phyloP scores from a whole-genome alignment of 2,888 invertebrate genomes.

The Marasmarcha lunaedactyla region DNA sequence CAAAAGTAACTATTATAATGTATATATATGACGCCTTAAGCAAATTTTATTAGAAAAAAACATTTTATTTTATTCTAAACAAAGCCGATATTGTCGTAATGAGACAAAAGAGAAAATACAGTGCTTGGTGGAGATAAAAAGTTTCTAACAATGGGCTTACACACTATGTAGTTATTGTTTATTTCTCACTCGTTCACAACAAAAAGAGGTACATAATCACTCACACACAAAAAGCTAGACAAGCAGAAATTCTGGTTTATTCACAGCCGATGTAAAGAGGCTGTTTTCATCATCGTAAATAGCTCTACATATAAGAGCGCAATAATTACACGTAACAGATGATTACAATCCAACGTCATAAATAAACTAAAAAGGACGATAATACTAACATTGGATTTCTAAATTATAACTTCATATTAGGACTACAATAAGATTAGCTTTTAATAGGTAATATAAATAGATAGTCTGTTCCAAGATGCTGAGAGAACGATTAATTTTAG shows the following conservation, averaged over 20 bases:
- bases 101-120: background rate
- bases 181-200: slow-evolving; percentile 1
- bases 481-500: slow-evolving; percentile 63
- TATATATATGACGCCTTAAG: no score
- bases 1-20: no score
- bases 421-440: background rate
- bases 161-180: background rate
- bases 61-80: background rate
- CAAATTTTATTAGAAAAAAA: no score
- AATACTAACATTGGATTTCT: no score
- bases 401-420: no score
- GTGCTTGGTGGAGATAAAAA: slow-evolving; percentile 1
- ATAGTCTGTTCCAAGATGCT: slow-evolving; percentile 36
- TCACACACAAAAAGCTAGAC: background rate
- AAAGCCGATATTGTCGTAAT: background rate
- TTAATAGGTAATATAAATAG: slow-evolving; percentile 8
- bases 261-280: background rate
- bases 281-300: background rate
- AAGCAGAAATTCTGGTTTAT: slow-evolving; percentile 1
- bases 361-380: no score
- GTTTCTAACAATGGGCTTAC: background rate
- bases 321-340: background rate
- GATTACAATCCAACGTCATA: no score
- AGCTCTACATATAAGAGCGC: background rate
- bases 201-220: background rate